Conservation (phyloP, 2,888 invertebrate genomes). For the Euproctis similis region DNA sequence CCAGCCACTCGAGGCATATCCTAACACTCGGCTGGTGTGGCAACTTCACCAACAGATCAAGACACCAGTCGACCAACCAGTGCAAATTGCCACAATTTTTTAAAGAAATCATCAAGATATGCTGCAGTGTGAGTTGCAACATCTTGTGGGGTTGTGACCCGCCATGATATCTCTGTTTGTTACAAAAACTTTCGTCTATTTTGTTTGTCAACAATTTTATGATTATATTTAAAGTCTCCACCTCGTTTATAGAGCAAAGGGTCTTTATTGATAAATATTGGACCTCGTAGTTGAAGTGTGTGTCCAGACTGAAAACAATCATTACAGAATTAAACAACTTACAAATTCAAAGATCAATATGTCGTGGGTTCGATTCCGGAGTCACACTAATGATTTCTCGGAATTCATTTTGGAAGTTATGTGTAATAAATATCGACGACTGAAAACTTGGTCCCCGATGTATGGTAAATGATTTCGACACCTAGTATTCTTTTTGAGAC, state of each 20-base stretch:
- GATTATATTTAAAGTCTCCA: conserved; percentile 32
- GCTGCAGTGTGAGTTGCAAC: conserved; percentile 49
- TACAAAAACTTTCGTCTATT: conserved; percentile 43
- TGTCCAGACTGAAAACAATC: conserved; percentile 37
- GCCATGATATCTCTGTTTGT: conserved; percentile 58
- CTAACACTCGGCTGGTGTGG: conserved; percentile 60
- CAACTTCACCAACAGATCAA: conserved; percentile 44
- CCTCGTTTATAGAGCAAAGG: conserved; percentile 37
- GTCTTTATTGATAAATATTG: conserved; percentile 37
- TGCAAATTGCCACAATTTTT: conserved; percentile 28
- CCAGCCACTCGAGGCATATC: conserved; percentile 58
- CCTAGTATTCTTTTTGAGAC: too few species aligned
- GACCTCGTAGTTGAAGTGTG: conserved; percentile 48
- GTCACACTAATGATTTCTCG: too few species aligned
- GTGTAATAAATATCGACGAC: too few species aligned
- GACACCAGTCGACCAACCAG: conserved; percentile 39
- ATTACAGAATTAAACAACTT: too few species aligned
- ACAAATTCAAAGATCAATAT: too few species aligned
- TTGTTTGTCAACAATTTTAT: conserved; percentile 38
- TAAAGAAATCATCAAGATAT: conserved; percentile 37
- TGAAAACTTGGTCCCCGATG: too few species aligned
- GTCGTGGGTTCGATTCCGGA: too few species aligned
- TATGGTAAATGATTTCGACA: too few species aligned
- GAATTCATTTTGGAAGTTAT: too few species aligned
- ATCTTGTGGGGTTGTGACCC: conserved; percentile 53